Evolutionary conservation across 2,113 vertebrate species (phyloP).

Genomic region (Indicator maculatus): DNA sequence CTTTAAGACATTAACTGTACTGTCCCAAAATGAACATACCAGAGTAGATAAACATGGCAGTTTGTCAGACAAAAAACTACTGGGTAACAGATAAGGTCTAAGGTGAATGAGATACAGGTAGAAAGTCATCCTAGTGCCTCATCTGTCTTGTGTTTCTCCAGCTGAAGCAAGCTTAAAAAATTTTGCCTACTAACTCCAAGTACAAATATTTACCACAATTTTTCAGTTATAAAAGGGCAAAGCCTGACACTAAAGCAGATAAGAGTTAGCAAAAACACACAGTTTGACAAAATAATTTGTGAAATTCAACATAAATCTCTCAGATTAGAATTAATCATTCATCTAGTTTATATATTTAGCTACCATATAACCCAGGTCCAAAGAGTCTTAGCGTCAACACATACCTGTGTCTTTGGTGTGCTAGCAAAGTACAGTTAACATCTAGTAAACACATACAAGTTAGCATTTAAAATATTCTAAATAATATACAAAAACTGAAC

Average conservation of each 20-base stretch:
- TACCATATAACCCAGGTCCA: not conserved
- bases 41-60: not conserved
- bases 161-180: not conserved
- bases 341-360: not conserved
- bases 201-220: not conserved
- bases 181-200: not conserved
- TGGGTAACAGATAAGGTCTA: not conserved
- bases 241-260: not conserved
- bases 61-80: not conserved
- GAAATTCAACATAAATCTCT: not conserved
- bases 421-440: not conserved
- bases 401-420: accelerated
- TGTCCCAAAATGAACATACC: not conserved
- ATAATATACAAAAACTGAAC: not conserved
- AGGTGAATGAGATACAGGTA: not conserved
- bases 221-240: not conserved
- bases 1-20: not conserved
- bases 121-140: not conserved
- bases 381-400: not conserved
- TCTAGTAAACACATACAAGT: not conserved
- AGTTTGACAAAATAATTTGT: not conserved
- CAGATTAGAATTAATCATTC: not conserved
- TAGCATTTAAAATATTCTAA: not conserved
- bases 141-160: not conserved
- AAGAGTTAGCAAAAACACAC: not conserved